Base-by-base conservation (phyloP, 2,113 vertebrate species). In the Zingel zingel region DNA sequence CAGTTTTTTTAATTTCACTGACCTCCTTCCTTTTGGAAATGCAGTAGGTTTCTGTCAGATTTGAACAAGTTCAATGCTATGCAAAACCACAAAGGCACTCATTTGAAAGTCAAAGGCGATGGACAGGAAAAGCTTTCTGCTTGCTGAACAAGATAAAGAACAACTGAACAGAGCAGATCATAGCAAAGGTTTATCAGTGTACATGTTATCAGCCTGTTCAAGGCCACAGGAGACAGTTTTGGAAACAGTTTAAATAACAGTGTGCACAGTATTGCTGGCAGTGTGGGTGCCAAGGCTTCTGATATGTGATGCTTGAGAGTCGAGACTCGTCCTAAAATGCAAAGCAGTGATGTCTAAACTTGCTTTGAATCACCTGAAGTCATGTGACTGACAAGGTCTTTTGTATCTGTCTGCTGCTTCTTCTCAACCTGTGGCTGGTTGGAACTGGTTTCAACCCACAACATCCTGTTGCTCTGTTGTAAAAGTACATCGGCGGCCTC, bases 81-180 rank as follows among this genome's bases (percentile, higher is more conserved):
- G 61, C 65, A 78, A 84, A 78, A 45, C 25, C 61, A 77, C 3
- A 67, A 12, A 68, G 47, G 33, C 4, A 0, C 59, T 77, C 39
- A 90, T 89, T 87, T 90, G 78, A 86, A 84, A 89, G 77, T 78
- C 68, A 86, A 86, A 74, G 54, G 45, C 18, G 11, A 58, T 1
- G 16, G 3, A 63, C 16, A 1, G 62, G 33, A 10, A 59, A 23
- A n/a, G 30, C 5, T 72, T 67, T 58, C 12, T 56, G 71, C 39
- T 73, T 5, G 58, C 45, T 14, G 21, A 45, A 9, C n/a, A 19
- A 77, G 65, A 70, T 53, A 58, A 78, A 81, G 61, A 78, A 62
- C 11, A 0, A 23, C 7, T 48, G 54, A 56, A 4, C 15, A 45
- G 58, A 74, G 12, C 36, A 54, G 53, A 70, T 36, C 56, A 4